These are phyloP conservation scores for Pantala flavescens DNA, from an alignment of 1,140 invertebrate genomes.

Conservation along the genomic window DNA sequence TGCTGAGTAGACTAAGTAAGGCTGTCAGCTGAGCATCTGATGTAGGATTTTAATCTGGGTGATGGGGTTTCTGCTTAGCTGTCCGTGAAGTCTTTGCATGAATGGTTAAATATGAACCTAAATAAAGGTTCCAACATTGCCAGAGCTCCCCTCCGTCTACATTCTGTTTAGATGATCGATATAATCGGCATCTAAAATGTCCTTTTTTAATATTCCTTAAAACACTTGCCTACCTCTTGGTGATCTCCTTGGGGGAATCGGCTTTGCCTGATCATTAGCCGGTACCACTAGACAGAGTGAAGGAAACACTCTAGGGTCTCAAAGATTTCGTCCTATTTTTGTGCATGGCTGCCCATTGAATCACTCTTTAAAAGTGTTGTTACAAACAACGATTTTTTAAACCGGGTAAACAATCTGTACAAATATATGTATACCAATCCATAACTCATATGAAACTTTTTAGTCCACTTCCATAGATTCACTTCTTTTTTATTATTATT, in stretches of 20 bases:
- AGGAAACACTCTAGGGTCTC: slow-evolving; percentile 7
- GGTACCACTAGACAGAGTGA: slow-evolving; percentile 3
- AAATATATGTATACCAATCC: slow-evolving; percentile 10
- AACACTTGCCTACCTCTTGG: slow-evolving; percentile 4
- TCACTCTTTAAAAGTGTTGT: slow-evolving; percentile 10
- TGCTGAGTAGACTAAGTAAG: neutral
- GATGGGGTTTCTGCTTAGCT: slow-evolving; percentile 3
- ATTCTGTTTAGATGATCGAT: slow-evolving; percentile 1
- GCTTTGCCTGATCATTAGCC: slow-evolving; percentile 7
- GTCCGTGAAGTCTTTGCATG: slow-evolving; percentile 3
- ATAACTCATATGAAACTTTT: slow-evolving; percentile 5
- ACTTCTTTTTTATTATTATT: slow-evolving; percentile 11
- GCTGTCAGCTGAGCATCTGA: slow-evolving; percentile 3
- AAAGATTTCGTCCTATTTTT: slow-evolving; percentile 10
- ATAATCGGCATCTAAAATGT: neutral
- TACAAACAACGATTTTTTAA: slow-evolving; percentile 10
- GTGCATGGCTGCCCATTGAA: slow-evolving; percentile 7
- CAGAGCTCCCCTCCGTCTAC: slow-evolving; percentile 5
- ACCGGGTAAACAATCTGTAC: slow-evolving; percentile 8
- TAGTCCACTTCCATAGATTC: slow-evolving; percentile 9
- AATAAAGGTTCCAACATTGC: neutral
- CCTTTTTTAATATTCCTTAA: slow-evolving; percentile 10
- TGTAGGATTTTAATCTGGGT: neutral
- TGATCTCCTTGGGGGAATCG: slow-evolving; percentile 7
- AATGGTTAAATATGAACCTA: neutral